phyloP scores from a whole-genome alignment of 64 coral and sea anemone genomes.

The Montipora cactus region DNA sequence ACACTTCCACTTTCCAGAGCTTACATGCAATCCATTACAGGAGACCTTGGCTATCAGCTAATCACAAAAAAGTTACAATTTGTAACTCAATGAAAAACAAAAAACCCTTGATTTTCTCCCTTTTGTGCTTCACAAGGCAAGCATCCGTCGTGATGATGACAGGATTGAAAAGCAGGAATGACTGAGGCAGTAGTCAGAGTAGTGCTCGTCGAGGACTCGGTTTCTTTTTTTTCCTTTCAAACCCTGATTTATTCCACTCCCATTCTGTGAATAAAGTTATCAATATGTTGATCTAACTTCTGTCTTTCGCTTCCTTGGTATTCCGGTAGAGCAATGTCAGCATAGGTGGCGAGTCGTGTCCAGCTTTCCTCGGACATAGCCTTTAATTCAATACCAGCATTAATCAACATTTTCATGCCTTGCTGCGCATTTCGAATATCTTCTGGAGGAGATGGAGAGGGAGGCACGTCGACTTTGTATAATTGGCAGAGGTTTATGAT shows the following conservation, averaged over 20 bases:
- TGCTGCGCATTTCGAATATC: constrained; percentile 2
- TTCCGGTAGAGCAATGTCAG: not conserved
- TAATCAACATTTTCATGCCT: constrained; percentile 10
- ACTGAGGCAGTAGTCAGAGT: too few species aligned
- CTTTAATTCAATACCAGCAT: constrained; percentile 30
- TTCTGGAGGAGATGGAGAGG: not conserved
- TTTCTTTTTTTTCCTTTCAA: too few species aligned
- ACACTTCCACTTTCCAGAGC: too few species aligned
- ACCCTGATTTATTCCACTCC: not conserved
- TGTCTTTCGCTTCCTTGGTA: constrained; percentile 6
- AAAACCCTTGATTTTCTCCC: too few species aligned
- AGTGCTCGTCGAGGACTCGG: too few species aligned
- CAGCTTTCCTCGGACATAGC: constrained; percentile 38
- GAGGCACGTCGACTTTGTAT: constrained; percentile 5
- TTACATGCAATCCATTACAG: too few species aligned
- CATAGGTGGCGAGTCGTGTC: not conserved
- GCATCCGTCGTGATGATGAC: too few species aligned
- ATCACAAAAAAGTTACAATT: too few species aligned
- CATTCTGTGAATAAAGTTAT: not conserved
- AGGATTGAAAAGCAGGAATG: too few species aligned
- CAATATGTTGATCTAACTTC: constrained; percentile 37
- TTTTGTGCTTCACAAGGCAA: too few species aligned
- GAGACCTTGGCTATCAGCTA: too few species aligned
- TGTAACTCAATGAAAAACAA: too few species aligned
- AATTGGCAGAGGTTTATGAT: constrained; percentile 40